Base-by-base conservation (phyloP, 2,888 invertebrate genomes). In the Plagodis dolabraria region DNA sequence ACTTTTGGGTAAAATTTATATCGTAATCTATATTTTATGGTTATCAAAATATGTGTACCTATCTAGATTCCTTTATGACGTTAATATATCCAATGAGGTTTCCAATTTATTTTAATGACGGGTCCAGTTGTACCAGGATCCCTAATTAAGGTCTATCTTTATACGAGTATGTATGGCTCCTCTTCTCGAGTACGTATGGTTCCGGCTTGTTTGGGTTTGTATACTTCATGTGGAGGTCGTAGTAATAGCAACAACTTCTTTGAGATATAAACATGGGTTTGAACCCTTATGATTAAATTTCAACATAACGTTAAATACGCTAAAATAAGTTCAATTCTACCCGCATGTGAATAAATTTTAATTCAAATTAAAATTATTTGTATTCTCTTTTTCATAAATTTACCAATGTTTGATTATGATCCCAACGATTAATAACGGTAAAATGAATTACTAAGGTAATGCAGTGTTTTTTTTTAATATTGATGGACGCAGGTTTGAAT, bases 41-140 rank as follows among this genome's bases (percentile, higher is more conserved):
- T 22, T 22, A 22, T 4, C 1, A 38, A 8, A 5, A 38, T 38
- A 38, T 38, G 38, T 5, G 38, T 4, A 5, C 22, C 22, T 22
- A 22, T n/a, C 11, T 34, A 33, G 8, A n/a, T 60, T 42, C 11
- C 11, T 42, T 42, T 50, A 7, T 42, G 40, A 33, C n/a, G 44
- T 7, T 51, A 47, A 58, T 52, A 47, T 60, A 64, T 55, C 46
- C 49, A 43, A 60, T 56, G 55, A 55, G 45, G 33, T 51, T 40
- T 53, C 49, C 53, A 65, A 65, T 58, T 63, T 57, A 55, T 56
- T 56, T 46, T 58, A 63, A 63, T 55, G 65, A 43, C 56, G 58
- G 54, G 54, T 47, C 53, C 51, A 46, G 51, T 56, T 52, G 52
- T 40, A 49, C 54, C 48, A 42, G 38, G 36, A 49, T 22, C 47